phyloP scores from a whole-genome alignment of 2,888 invertebrate genomes.

The Hydraecia micacea region DNA sequence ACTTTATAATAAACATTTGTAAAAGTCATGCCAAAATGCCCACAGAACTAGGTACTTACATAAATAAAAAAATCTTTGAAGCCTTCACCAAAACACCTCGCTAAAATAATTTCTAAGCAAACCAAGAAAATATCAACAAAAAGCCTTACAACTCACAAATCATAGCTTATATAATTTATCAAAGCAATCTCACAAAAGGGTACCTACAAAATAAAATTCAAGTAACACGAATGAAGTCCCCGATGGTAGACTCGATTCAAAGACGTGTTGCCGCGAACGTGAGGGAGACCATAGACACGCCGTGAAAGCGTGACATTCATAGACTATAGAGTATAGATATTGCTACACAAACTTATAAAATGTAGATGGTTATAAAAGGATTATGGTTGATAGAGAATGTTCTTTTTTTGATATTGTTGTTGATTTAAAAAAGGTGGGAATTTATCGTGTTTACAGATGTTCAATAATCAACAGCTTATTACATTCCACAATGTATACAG shows the following conservation, averaged over 20 bases:
- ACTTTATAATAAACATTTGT: neutral
- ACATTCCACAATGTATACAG: neutral
- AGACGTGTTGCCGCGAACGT: constrained; percentile 56
- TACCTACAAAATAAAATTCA: constrained; percentile 56
- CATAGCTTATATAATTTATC: constrained; percentile 58
- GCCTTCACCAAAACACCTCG: neutral
- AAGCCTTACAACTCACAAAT: constrained; percentile 38
- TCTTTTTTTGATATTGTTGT: too few species aligned
- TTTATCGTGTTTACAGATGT: neutral
- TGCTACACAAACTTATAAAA: constrained; percentile 23
- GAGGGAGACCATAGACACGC: constrained; percentile 49
- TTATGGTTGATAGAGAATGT: neutral
- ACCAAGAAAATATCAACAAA: constrained; percentile 20
- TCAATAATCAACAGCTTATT: neutral
- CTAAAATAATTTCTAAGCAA: constrained; percentile 9
- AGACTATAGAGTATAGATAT: constrained; percentile 32
- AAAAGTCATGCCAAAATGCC: too few species aligned
- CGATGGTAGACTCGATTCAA: constrained; percentile 51
- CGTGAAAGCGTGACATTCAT: constrained; percentile 54
- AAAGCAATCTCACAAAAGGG: constrained; percentile 54
- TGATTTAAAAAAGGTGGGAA: neutral
- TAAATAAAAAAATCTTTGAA: neutral
- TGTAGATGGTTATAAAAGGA: constrained; percentile 6
- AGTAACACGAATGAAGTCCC: constrained; percentile 52
- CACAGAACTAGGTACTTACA: too few species aligned